Base-by-base conservation (phyloP, 2,888 invertebrate species). In the Digitonthophagus gazella region DNA sequence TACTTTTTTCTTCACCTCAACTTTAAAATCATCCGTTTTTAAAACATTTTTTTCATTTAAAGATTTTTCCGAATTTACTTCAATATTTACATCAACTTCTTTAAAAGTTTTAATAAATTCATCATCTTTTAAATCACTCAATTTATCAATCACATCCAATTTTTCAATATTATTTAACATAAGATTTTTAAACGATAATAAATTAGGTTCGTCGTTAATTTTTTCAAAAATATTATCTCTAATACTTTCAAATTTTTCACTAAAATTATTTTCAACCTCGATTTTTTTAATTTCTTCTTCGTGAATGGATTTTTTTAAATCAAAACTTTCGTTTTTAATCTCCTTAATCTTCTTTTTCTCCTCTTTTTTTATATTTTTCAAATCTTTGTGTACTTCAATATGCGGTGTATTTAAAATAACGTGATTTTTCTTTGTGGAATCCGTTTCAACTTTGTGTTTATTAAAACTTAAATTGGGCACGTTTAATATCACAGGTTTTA, bases 61-160 rank as follows among this genome's bases (percentile, higher is more conserved):
- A n/a, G 20, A n/a, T 19, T 19, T 61, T 8, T 61, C 61, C 3
- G 18, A 6, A 8, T 58, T 61, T 16, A 67, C 64, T 20, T 67
- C 69, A 8, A 70, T 66, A 44, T 70, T 70, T 3, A 70, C 70
- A n/a, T 70, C 70, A n/a, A 70, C 70, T 28, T 70, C 70, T 68
- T 70, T 70, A 16, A 70, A 70, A 8, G 65, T 68, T 15, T 69
- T 65, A 55, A 61, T 61, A 3, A 61, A 5, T 19, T 61, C 61
- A 16, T 61, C 18, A 8, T 61, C 57, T 61, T 61, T 20, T 44
- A 44, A 44, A 18, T 61, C n/a, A n/a, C 61, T 11, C 15, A 57
- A 15, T 57, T 16, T 2, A 15, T 14, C 3, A n/a, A 57, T 57
- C 57, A n/a, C 18, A 5, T 18, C 61, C 18, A 18, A 8, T 61